These are phyloP conservation scores for Lasaia peninsularis DNA, from an alignment of 1,140 invertebrate genomes.

Conservation along the genomic window DNA sequence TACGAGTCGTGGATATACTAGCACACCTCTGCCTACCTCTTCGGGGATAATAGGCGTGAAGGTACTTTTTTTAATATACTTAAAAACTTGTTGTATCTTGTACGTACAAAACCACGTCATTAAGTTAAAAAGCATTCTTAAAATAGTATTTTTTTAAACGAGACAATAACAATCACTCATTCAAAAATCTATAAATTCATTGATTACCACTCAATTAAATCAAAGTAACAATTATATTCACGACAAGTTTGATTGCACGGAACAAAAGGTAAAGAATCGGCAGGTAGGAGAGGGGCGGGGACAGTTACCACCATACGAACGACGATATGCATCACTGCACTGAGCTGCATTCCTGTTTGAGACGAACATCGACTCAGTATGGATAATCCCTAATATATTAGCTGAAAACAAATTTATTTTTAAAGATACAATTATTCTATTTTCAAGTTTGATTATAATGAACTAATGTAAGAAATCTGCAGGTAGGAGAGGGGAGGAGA, in stretches of 20 bases:
- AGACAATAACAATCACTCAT: neutral
- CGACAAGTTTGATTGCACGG: conserved; percentile 27
- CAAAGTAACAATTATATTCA: conserved; percentile 2
- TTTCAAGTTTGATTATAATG: conserved; percentile 29
- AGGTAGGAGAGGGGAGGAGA: conserved; percentile 26
- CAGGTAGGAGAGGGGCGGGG: conserved; percentile 28
- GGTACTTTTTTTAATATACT: too few relatives aligned
- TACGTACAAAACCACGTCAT: neutral
- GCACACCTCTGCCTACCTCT: too few relatives aligned
- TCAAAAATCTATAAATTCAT: neutral
- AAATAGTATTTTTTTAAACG: neutral
- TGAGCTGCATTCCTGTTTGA: conserved; percentile 56
- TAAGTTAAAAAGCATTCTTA: neutral
- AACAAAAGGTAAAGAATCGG: conserved; percentile 51
- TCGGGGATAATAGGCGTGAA: too few relatives aligned
- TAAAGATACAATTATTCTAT: neutral
- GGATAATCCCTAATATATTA: conserved; percentile 26
- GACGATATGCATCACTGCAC: conserved; percentile 64
- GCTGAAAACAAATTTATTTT: neutral
- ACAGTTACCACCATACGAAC: conserved; percentile 42
- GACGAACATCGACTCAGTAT: conserved; percentile 30
- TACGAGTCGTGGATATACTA: too few relatives aligned
- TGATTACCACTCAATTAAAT: conserved; percentile 9
- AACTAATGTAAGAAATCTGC: conserved; percentile 50
- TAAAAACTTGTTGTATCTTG: too few relatives aligned